Conservation (phyloP, 2,797 vertebrate genomes). For the Buceros bicornis region DNA sequence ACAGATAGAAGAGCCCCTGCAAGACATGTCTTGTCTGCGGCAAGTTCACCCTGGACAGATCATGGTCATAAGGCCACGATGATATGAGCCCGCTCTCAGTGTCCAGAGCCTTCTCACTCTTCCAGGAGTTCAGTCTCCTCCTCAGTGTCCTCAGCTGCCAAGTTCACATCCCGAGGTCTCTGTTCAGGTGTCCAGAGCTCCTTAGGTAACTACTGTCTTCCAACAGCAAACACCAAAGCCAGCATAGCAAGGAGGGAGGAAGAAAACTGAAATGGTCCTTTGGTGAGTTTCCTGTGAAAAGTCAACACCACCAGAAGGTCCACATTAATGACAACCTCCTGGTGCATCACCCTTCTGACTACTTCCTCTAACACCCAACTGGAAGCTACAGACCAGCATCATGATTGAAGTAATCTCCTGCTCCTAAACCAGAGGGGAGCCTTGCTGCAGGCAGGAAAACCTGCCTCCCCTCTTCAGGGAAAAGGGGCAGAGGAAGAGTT, state of each 20-base stretch:
- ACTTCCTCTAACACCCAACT: neutral
- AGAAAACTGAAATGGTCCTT: neutral
- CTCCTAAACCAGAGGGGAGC: neutral
- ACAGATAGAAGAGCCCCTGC: neutral
- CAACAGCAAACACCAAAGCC: neutral
- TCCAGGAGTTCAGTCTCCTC: neutral
- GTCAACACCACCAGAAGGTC: neutral
- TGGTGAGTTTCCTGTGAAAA: neutral
- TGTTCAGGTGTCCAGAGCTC: neutral
- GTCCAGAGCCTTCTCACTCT: neutral
- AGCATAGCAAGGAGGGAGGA: neutral
- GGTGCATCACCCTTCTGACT: neutral
- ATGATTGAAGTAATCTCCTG: neutral
- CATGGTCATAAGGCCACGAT: neutral
- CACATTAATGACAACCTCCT: neutral
- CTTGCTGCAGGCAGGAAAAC: neutral
- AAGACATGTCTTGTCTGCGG: neutral
- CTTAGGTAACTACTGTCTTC: neutral
- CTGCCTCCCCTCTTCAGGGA: neutral
- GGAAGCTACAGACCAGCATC: neutral
- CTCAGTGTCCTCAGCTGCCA: neutral
- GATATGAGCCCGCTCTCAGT: rapidly evolving
- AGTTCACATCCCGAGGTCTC: neutral
- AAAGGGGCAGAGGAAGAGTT: neutral
- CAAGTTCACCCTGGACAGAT: neutral